phyloP scores from a whole-genome alignment of 1,140 invertebrate genomes.

The Bicyclus anynana region DNA sequence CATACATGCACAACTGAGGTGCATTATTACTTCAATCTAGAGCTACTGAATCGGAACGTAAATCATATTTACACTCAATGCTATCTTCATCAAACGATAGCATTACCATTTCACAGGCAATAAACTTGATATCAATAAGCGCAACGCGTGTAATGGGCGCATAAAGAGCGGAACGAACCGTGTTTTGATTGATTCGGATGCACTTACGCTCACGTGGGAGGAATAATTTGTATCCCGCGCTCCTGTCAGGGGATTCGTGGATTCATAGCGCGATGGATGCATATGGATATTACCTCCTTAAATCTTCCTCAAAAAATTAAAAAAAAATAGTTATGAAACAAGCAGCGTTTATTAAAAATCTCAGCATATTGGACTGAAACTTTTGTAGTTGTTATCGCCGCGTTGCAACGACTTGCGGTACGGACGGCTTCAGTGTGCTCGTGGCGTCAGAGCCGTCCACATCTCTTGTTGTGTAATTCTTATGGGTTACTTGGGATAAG shows the following conservation, averaged over 20 bases:
- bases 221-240: constrained; percentile 66
- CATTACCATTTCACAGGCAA: constrained; percentile 38
- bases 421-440: too few relatives aligned
- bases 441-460: too few relatives aligned
- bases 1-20: not conserved
- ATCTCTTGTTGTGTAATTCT: too few relatives aligned
- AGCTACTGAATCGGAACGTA: not conserved
- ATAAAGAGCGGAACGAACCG: constrained; percentile 55
- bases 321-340: too few relatives aligned
- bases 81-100: constrained; percentile 11
- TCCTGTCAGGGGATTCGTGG: constrained; percentile 33
- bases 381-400: too few relatives aligned
- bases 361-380: too few relatives aligned
- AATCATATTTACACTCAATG: constrained; percentile 18
- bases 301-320: not conserved
- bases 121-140: constrained; percentile 51
- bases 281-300: constrained; percentile 31
- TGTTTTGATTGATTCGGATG: constrained; percentile 69
- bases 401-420: too few relatives aligned
- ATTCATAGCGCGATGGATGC: constrained; percentile 17
- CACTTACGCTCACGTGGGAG: constrained; percentile 66
- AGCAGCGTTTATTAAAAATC: too few relatives aligned
- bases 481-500: too few relatives aligned
- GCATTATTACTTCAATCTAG: not conserved
- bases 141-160: constrained; percentile 38